Evolutionary conservation across 2,888 invertebrate genomes (phyloP).

Genomic region (Dinocampus coccinellae): DNA sequence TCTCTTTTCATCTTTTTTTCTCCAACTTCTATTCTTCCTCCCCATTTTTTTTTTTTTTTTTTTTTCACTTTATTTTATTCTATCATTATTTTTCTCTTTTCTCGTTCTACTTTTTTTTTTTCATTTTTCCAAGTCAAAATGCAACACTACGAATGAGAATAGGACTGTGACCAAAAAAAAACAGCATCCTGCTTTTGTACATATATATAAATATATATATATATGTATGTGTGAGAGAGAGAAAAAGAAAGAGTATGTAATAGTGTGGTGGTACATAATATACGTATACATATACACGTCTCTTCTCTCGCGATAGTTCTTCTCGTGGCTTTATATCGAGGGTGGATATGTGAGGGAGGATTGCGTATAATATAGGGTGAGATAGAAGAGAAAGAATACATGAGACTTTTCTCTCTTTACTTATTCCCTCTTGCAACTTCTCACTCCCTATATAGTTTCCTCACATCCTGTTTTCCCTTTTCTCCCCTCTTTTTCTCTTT

Average conservation of each 20-base stretch:
- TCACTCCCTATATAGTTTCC: constrained; percentile 33
- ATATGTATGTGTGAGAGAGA: constrained; percentile 14
- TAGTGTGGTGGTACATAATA: background rate
- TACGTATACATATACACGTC: background rate
- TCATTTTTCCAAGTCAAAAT: background rate
- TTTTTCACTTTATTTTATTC: background rate
- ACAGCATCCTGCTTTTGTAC: background rate
- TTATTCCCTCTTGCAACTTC: constrained; percentile 39
- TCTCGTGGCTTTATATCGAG: constrained; percentile 29
- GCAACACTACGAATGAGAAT: constrained; percentile 1
- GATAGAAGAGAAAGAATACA: background rate
- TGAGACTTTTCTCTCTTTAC: background rate
- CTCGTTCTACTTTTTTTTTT: background rate
- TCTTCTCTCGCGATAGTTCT: constrained; percentile 15
- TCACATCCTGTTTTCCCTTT: constrained; percentile 39
- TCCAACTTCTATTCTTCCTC: constrained; percentile 10
- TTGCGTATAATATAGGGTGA: constrained; percentile 3
- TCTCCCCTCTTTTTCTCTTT: background rate
- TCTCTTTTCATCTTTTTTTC: background rate
- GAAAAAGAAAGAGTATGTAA: background rate
- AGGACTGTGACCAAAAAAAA: background rate
- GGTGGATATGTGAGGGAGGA: constrained; percentile 36
- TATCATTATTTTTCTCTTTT: background rate
- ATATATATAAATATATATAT: background rate
- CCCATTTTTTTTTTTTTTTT: constrained; percentile 1